Percentiles rank a stretch among this genome's conserved stretches.
Evolutionary conservation across 64 coral and sea anemone species (phyloP).

Genomic region (Porites australiensis): DNA sequence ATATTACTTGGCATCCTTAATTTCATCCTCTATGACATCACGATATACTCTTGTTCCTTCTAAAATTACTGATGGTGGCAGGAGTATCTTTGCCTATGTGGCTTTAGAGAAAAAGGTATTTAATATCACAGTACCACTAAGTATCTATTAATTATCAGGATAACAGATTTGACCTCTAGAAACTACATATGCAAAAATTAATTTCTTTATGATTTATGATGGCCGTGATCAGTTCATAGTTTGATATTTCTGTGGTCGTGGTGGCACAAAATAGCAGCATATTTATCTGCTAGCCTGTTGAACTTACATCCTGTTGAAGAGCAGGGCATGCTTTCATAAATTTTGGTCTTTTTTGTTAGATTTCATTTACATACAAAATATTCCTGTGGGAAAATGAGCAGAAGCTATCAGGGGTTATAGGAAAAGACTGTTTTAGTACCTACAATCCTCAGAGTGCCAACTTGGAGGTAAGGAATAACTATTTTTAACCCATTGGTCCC

Average conservation of each 20-base stretch:
- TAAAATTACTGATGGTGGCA: conserved; percentile 30
- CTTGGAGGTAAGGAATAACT: conserved; percentile 35
- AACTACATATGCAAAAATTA: too few relatives aligned
- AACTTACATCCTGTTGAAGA: too few relatives aligned
- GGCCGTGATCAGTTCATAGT: too few relatives aligned
- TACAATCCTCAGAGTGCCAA: conserved; percentile 42
- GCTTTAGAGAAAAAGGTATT: conserved; percentile 62
- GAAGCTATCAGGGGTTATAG: background rate
- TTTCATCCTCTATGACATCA: conserved; percentile 53
- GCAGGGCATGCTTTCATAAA: too few relatives aligned
- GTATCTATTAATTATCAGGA: background rate
- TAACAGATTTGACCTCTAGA: too few relatives aligned
- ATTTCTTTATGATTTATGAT: too few relatives aligned
- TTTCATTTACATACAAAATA: conserved; percentile 58
- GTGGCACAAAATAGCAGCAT: too few relatives aligned
- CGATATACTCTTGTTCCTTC: conserved; percentile 36
- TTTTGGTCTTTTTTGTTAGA: conserved; percentile 28
- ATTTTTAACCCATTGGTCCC: background rate
- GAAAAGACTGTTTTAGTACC: conserved; percentile 39
- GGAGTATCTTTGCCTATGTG: conserved; percentile 83
- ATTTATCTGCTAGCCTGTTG: too few relatives aligned
- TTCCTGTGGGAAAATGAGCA: conserved; percentile 52
- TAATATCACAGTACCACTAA: background rate
- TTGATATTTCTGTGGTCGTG: too few relatives aligned
- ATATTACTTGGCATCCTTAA: conserved; percentile 54